These are phyloP conservation scores for Scaptomyza parva DNA, from an alignment of 2,888 invertebrate species.

Conservation along the genomic window DNA sequence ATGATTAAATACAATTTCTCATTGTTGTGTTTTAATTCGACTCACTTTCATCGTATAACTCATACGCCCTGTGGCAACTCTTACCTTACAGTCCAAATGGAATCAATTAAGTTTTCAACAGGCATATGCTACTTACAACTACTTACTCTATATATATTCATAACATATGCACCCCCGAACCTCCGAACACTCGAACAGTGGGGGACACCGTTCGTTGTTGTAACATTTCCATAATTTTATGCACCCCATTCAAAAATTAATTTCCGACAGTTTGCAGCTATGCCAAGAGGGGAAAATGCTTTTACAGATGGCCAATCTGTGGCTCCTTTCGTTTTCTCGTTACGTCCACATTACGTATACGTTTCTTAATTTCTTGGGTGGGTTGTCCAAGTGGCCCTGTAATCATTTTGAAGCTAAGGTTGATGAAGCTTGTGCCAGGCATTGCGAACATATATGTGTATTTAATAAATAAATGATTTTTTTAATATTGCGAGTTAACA, in stretches of 20 bases:
- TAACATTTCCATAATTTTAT: slow-evolving; percentile 70
- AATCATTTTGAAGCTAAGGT: not conserved
- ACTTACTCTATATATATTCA: slow-evolving; percentile 20
- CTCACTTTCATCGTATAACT: slow-evolving; percentile 11
- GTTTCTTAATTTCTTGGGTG: slow-evolving; percentile 5
- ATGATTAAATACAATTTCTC: no score
- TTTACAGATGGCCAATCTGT: slow-evolving; percentile 31
- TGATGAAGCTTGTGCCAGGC: no score
- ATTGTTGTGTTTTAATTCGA: no score
- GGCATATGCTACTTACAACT: slow-evolving; percentile 51
- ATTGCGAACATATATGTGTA: no score
- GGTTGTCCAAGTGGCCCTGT: not conserved
- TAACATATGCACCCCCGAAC: slow-evolving; percentile 40
- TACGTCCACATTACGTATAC: not conserved
- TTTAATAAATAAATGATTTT: not conserved
- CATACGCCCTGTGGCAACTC: slow-evolving; percentile 6
- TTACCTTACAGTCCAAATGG: slow-evolving; percentile 19
- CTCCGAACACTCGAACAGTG: no score
- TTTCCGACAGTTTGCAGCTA: slow-evolving; percentile 48
- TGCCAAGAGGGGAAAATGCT: slow-evolving; percentile 20
- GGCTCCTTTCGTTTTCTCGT: slow-evolving; percentile 3
- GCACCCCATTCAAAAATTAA: slow-evolving; percentile 68
- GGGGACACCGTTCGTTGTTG: slow-evolving; percentile 26
- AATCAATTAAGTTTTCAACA: slow-evolving; percentile 66
- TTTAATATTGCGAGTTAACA: not conserved